Conservation (phyloP, 2,888 invertebrate species). For the Erannis defoliaria region DNA sequence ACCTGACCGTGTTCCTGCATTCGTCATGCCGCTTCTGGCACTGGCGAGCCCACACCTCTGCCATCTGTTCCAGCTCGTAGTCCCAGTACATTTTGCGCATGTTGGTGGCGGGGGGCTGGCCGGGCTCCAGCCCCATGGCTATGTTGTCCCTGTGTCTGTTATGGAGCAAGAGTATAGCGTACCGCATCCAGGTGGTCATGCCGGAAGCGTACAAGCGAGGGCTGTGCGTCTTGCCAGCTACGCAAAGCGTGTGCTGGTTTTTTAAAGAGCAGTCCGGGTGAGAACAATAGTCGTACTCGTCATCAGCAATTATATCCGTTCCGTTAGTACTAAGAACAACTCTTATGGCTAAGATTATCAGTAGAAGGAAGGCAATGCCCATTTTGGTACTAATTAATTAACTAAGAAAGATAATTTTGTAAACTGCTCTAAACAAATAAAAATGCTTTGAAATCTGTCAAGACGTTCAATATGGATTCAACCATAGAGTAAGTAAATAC, state of each 20-base stretch:
- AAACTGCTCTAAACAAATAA: conserved; percentile 1
- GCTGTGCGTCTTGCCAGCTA: conserved; percentile 68
- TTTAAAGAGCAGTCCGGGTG: conserved; percentile 79
- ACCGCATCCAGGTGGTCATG: conserved; percentile 81
- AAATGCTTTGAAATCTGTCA: no score
- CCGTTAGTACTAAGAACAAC: conserved; percentile 48
- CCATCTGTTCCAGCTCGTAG: conserved; percentile 77
- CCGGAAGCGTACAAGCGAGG: conserved; percentile 75
- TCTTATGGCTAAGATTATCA: conserved; percentile 53
- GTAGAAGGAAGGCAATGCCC: conserved; percentile 59
- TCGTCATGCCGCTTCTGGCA: conserved; percentile 83
- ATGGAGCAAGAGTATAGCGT: conserved; percentile 74
- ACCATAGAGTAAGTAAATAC: no score
- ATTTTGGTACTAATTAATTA: conserved; percentile 45
- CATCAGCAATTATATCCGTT: conserved; percentile 23
- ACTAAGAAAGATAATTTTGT: conserved; percentile 1
- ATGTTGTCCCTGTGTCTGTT: conserved; percentile 80
- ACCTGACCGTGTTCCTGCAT: conserved; percentile 77
- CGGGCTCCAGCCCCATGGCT: conserved; percentile 78
- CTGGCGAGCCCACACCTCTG: conserved; percentile 81
- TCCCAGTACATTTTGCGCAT: conserved; percentile 86
- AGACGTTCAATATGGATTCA: no score
- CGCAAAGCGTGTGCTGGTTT: conserved; percentile 78
- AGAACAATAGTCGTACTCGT: conserved; percentile 61
- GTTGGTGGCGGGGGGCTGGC: conserved; percentile 80